These are phyloP conservation scores for Acropora tenuis DNA, from an alignment of 64 coral and sea anemone species.

Conservation along the genomic window DNA sequence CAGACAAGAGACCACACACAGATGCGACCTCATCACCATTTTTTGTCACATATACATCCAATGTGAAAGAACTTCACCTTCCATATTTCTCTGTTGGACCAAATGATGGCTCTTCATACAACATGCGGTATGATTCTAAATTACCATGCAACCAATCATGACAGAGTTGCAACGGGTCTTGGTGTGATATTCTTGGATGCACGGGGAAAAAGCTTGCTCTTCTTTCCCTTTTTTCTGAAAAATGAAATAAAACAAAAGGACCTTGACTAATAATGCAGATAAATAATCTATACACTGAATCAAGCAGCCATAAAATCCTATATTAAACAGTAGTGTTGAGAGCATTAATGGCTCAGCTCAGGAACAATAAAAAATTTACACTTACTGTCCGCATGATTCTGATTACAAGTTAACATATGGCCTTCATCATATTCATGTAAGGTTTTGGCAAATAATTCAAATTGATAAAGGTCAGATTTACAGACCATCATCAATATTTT, in stretches of 20 bases:
- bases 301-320: too few species aligned
- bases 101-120: not conserved
- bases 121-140: not conserved
- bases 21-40: too few species aligned
- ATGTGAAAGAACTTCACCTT: not conserved
- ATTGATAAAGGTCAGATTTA: too few species aligned
- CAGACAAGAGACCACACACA: too few species aligned
- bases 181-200: not conserved
- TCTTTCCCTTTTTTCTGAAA: conserved; percentile 40
- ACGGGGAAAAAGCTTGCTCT: conserved; percentile 47
- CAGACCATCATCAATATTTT: too few species aligned
- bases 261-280: not conserved
- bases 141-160: not conserved
- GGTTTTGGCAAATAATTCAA: too few species aligned
- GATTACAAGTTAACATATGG: too few species aligned
- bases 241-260: not conserved
- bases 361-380: too few species aligned
- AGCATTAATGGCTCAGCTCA: too few species aligned
- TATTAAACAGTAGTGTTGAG: too few species aligned
- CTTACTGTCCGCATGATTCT: too few species aligned
- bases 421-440: too few species aligned
- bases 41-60: not conserved
- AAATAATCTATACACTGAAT: not conserved
- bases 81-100: not conserved
- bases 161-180: not conserved